Evolutionary conservation across 2,888 invertebrate species (phyloP), one percentile per base, ranked within the genome.

Genomic region (Agonum fuliginosum): DNA sequence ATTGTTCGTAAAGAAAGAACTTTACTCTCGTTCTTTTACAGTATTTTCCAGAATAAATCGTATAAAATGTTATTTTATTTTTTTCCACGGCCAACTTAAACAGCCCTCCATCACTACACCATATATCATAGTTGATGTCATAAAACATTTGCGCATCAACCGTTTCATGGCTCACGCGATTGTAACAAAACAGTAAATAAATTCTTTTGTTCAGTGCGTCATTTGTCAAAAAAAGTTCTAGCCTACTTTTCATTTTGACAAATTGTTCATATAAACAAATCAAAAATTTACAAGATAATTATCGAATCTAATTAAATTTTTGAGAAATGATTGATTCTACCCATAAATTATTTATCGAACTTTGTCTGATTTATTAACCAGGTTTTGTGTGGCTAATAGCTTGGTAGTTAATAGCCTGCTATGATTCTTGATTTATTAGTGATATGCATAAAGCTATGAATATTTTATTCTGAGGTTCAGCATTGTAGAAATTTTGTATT

Each of bases 141-240:
- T 54, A 54, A 54, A 54, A 54, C 54, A 54, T 54, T 54, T 54
- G 54, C 20, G 54, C 48, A 48, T 48, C 48, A 48, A 37, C 37
- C 37, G 37, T 37, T 37, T n/a, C 54, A 54, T 54, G 24, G 24
- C 54, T 24, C 54, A 24, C 54, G 54, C 24, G 54, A 54, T 54
- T 54, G 24, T 54, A 54, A 12, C 37, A 37, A 37, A 37, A 54
- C 54, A 54, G 54, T 54, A 54, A 54, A 54, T 54, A 54, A 54
- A 54, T 54, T 54, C 54, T 54, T 54, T 54, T 54, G 54, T 54
- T 54, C 54, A 54, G 54, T 54, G 12, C 54, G 24, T 54, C 54
- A 54, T 54, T 54, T 54, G 54, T 54, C 54, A 54, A 54, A 54
- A 51, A 37, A 54, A 54, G n/a, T 22, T 12, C n/a, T 24, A 54